Evolutionary conservation across 1,140 invertebrate species (phyloP).

Genomic region (Xylocopa sonorina): DNA sequence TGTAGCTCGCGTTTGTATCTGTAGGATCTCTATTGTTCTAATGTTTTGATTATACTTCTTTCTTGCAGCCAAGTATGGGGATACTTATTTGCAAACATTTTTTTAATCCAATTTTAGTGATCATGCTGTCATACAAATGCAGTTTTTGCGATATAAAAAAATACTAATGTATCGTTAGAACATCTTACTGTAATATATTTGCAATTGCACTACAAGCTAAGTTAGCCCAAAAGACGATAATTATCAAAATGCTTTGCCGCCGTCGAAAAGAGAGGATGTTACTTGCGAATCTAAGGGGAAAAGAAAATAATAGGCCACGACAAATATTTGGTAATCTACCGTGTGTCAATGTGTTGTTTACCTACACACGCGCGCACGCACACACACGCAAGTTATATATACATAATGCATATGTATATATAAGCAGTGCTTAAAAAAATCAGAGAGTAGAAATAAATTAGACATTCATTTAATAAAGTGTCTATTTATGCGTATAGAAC

Average conservation of each 20-base stretch:
- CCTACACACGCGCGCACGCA: too few relatives aligned
- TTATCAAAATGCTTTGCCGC: slow-evolving; percentile 26
- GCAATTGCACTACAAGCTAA: slow-evolving; percentile 27
- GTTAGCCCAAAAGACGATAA: slow-evolving; percentile 32
- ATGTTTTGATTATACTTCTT: slow-evolving; percentile 47
- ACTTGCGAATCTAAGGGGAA: not conserved
- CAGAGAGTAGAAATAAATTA: slow-evolving; percentile 76
- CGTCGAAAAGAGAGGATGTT: not conserved
- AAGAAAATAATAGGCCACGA: slow-evolving; percentile 39
- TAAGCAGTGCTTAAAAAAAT: slow-evolving; percentile 67
- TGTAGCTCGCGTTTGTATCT: slow-evolving; percentile 52
- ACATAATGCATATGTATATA: too few relatives aligned
- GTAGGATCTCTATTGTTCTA: slow-evolving; percentile 48
- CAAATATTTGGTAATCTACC: slow-evolving; percentile 46
- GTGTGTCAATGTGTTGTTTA: too few relatives aligned
- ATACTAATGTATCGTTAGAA: slow-evolving; percentile 42
- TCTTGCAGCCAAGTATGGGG: slow-evolving; percentile 25
- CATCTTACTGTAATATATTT: slow-evolving; percentile 37
- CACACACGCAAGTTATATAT: too few relatives aligned
- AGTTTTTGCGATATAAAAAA: slow-evolving; percentile 44
- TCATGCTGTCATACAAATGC: slow-evolving; percentile 42
- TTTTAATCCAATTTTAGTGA: slow-evolving; percentile 18
- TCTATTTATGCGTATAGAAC: slow-evolving; percentile 71
- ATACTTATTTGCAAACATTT: slow-evolving; percentile 23
- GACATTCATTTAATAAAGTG: slow-evolving; percentile 75